Conservation (phyloP, 2,888 invertebrate genomes). For the Blera fallax region DNA sequence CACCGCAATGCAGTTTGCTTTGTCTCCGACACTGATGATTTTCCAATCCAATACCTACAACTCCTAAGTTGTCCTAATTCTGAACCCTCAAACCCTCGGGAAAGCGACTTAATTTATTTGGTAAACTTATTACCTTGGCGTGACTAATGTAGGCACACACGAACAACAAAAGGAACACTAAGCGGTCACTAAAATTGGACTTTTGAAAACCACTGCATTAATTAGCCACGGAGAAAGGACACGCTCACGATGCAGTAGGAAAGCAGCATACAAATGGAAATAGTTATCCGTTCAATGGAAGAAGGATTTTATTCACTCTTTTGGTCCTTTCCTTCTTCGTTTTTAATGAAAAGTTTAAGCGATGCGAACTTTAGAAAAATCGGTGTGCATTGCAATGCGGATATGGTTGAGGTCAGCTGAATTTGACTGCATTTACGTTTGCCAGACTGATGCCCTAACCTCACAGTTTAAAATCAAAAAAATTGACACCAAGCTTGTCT, state of each 20-base stretch:
- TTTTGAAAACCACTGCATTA: constrained; percentile 41
- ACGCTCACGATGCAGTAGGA: constrained; percentile 5
- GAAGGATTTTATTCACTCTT: neutral
- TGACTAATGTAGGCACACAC: constrained; percentile 38
- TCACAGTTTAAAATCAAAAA: too few relatives aligned
- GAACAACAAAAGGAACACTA: constrained; percentile 6
- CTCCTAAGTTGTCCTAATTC: neutral
- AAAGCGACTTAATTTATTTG: constrained; percentile 8
- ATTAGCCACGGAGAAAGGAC: constrained; percentile 26
- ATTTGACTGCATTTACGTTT: too few relatives aligned
- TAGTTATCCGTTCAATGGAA: constrained; percentile 18
- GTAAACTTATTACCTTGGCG: constrained; percentile 26
- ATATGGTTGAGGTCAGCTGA: neutral
- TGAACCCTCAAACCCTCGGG: neutral
- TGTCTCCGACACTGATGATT: neutral
- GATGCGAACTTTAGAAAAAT: neutral
- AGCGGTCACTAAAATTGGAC: constrained; percentile 20
- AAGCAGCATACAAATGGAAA: constrained; percentile 9
- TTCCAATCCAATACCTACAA: neutral
- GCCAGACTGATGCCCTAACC: too few relatives aligned
- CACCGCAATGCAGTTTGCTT: neutral
- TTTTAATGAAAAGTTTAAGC: neutral
- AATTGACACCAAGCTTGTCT: neutral
- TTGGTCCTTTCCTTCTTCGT: neutral
- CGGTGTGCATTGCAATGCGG: neutral